Evolutionary conservation across 2,797 vertebrate species (phyloP), one percentile per base, ranked within the genome.

Genomic region (Coilia nasus): DNA sequence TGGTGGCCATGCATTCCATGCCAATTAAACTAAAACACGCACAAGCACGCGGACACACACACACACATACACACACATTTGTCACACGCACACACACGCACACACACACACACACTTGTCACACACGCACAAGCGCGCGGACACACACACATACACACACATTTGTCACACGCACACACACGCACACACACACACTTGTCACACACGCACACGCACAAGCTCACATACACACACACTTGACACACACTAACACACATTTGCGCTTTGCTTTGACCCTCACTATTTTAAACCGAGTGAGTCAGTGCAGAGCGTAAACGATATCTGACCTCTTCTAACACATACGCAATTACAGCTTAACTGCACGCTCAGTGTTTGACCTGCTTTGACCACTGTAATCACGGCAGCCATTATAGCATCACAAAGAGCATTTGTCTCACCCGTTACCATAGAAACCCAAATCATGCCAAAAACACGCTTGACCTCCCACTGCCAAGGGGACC

Each of bases 11-110:
- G 50, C 14, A 54, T 54, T 7, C 9, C 50, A 54, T 54, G 50
- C 50, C 50, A 54, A 54, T 54, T 54, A 54, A 54, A 54, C 50
- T 10, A 14, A 54, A 54, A 54, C 12, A 54, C 35, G 5, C 35
- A 41, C 35, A 41, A n/a, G n/a, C 35, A 41, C 10, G 14, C 3
- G 54, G 1, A 62, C 60, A 62, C 21, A 62, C 60, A 62, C 6
- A 62, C 60, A 62, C 19, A 6, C n/a, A n/a, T 10, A 84, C 44
- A 59, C 19, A 81, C 46, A 82, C 80, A 46, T n/a, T n/a, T n/a
- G n/a, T n/a, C 17, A 21, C 82, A 64, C 64, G 19, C 10, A 0
- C 1, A 59, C 25, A 4, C 21, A 75, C 64, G 28, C 12, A 54
- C 12, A 47, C 25, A 41, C 35, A 41, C 35, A 41, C 35, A 5